Evolutionary conservation across 1,140 invertebrate species (phyloP).

Genomic region (Gonatopus flavifemur): DNA sequence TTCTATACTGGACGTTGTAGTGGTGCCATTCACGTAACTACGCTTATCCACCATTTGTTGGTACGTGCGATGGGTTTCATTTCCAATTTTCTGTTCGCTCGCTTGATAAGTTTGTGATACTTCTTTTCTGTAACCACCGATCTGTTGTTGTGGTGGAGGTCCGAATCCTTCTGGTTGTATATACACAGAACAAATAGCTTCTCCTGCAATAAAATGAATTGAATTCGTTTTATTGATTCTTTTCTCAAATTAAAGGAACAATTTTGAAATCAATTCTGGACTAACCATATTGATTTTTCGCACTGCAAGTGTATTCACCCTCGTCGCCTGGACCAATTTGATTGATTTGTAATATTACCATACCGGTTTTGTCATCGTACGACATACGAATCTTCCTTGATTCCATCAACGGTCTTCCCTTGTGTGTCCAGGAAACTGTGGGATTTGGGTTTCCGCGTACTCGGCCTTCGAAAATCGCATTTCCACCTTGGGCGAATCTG

Average conservation of each 20-base stretch:
- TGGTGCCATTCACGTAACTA: slow-evolving; percentile 72
- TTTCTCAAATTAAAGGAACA: neutral
- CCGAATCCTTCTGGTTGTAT: slow-evolving; percentile 88
- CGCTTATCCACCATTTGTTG: slow-evolving; percentile 65
- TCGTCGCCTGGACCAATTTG: slow-evolving; percentile 91
- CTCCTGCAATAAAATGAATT: slow-evolving; percentile 55
- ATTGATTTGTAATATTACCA: slow-evolving; percentile 85
- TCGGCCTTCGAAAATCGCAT: slow-evolving; percentile 89
- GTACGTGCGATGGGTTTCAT: slow-evolving; percentile 56
- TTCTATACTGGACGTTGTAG: slow-evolving; percentile 63
- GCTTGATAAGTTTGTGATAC: slow-evolving; percentile 59
- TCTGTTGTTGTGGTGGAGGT: slow-evolving; percentile 63
- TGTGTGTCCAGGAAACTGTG: slow-evolving; percentile 90
- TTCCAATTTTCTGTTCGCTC: slow-evolving; percentile 62
- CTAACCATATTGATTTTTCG: slow-evolving; percentile 81
- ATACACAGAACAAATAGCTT: slow-evolving; percentile 92
- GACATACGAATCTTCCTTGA: slow-evolving; percentile 83
- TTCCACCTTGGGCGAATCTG: slow-evolving; percentile 89
- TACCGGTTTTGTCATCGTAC: slow-evolving; percentile 84
- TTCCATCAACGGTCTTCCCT: slow-evolving; percentile 78
- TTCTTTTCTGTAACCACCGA: slow-evolving; percentile 60
- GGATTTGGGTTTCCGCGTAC: slow-evolving; percentile 91
- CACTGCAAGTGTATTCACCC: slow-evolving; percentile 93
- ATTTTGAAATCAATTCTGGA: neutral
- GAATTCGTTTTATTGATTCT: neutral